Base-by-base conservation (phyloP, 2,888 invertebrate genomes). In the Drosophila cracens region DNA sequence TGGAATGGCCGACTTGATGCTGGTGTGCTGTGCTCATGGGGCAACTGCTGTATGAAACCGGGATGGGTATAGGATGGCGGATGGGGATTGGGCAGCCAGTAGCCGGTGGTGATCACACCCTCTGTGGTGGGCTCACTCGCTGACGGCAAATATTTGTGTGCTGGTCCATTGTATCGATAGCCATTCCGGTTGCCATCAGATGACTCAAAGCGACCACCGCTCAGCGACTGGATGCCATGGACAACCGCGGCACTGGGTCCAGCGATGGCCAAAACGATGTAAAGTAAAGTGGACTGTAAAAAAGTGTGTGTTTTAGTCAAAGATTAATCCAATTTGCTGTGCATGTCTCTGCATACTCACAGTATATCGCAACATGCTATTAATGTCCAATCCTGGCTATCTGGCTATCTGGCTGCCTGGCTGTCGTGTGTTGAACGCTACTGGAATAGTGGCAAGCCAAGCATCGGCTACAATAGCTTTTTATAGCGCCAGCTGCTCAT, bases 161-260 rank as follows among this genome's bases (percentile, higher is more conserved):
- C 86, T 0, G 85, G 85, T n/a, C 87, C 85, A 54, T 88, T 88
- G 13, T 86, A 86, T 1, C 85, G 83, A 57, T 86, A 86, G 34
- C 88, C 85, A 54, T 83, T 62, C 7, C 53, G 27, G 54, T 69
- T 77, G 27, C 34, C 65, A 13, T 8, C 18, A 2, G 58, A 4
- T 11, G 60, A 11, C 18, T 68, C 53, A 13, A 67, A 64, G 1
- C 52, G 59, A 0, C 52, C 8, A 0, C 48, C 8, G 16, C 58
- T 64, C 13, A 36, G 18, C 11, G 80, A 49, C 29, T 74, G 67
- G 10, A 80, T 77, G 58, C 70, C 88, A 48, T 88, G 86, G 33
- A 85, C 78, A 7, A 85, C 85, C 6, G 83, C 86, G n/a, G 66
- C 57, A 31, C 46, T 54, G 27, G 48, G 56, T 3, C 43, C 43